A percentile compares a stretch with the other conserved stretches of the same genome.
Conservation (phyloP, 2,797 vertebrate genomes). For the Adelosebastes latens region DNA sequence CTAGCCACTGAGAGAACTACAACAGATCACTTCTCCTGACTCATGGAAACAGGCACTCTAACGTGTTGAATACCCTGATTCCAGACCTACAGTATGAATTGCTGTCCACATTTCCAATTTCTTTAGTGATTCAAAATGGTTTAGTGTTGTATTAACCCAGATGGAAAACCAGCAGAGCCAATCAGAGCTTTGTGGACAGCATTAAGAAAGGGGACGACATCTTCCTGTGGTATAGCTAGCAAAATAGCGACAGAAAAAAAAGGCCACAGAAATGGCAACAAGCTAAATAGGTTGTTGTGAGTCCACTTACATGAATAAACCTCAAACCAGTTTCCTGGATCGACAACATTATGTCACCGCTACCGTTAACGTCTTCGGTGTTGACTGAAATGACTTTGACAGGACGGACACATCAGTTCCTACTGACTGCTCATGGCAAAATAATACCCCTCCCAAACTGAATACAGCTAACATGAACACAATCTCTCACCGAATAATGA, state of each 20-base stretch:
- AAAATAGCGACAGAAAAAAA: not conserved
- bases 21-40: not conserved
- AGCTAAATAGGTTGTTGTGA: not conserved
- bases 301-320: not conserved
- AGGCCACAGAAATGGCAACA: not conserved
- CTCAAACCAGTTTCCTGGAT: not conserved
- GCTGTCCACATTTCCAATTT: not conserved
- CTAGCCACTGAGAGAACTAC: not conserved
- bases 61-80: not conserved
- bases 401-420: not conserved
- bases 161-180: not conserved
- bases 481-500: not conserved
- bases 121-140: not conserved
- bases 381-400: not conserved
- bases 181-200: not conserved
- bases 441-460: not conserved
- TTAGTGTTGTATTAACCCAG: not conserved
- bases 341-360: fast-evolving
- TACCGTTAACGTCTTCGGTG: not conserved
- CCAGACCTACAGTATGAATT: not conserved
- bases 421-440: not conserved
- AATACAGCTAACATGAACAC: not conserved
- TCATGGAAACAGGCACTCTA: not conserved
- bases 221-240: not conserved
- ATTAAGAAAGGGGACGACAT: not conserved